Base-by-base conservation (phyloP, 1,140 invertebrate species). In the Leptoteleia sp. region DNA sequence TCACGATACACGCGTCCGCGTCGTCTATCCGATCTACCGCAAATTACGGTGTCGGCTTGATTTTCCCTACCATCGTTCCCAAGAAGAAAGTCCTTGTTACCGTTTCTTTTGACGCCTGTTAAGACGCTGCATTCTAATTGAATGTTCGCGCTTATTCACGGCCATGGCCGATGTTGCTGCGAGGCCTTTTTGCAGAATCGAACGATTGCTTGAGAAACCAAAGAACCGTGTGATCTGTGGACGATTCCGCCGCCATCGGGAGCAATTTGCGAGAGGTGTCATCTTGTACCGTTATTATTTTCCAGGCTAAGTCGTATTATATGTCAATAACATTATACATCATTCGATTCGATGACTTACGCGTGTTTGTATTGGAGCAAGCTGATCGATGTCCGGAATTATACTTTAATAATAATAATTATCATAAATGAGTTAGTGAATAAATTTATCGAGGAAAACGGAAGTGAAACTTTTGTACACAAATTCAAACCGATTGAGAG, bases 61-160 rank as follows among this genome's bases (percentile, higher is more conserved):
- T 72, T 78, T 78, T 72, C 68, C 67, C 68, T 62, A 52, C 59
- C 35, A 43, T 59, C 40, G 27, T 43, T 70, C 40, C 38, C 38
- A 68, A 76, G 78, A 76, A 68, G 78, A 76, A 76, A 76, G 78
- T 76, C 67, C 72, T 80, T 72, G 78, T 79, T 79, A 79, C 77
- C 65, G 77, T 80, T 80, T 80, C 78, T 76, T 80, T 76, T 68
- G 72, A 72, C 67, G 67, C 67, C 78, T 73, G 54, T 62, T 72
- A 55, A 72, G 62, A 72, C 40, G 61, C 47, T 29, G 78, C 67
- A 76, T 76, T 76, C 72, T 80, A 80, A 80, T 80, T 76, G 72
- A 80, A 76, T 80, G 67, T 76, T 80, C 67, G 76, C 76, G 76
- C 54, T 79, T 72, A 79, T 82, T 76, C 72, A 79, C 72, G 64